Evolutionary conservation across 1,140 invertebrate species (phyloP), one percentile per base, ranked within the genome.

Genomic region (Drosophila lini): DNA sequence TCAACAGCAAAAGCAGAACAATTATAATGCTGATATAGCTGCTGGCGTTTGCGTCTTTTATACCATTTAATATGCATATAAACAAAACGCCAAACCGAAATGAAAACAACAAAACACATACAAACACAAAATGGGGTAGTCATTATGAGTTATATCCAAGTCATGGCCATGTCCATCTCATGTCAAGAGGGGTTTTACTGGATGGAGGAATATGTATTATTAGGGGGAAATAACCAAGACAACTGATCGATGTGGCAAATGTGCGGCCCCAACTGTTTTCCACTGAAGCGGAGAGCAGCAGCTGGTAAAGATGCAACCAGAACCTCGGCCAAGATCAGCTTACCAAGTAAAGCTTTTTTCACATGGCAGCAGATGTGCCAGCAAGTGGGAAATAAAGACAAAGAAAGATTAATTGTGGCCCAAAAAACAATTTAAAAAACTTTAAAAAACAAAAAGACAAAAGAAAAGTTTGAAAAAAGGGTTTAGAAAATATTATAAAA

Each of bases 161-260:
- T 73, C 69, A 73, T 48, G 67, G 69, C 19, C 45, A 45, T 53
- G 65, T 57, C 68, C 68, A 41, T 4, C 22, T 28, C 22, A 47
- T 44, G 16, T 64, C 60, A 3, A 16, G 2, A 0, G 31, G 53
- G 38, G 34, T 13, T 10, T 15, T 22, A 50, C 16, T 10, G 16
- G 28, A 9, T 32, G 58, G 28, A 42, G 48, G 48, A 16, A 8
- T 22, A 28, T 28, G 25, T 40, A 67, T 19, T 55, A 10, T 36
- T 16, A 8, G 53, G 60, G 55, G n/a, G 5, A 28, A n/a, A 55
- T 31, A 15, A 5, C 32, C 62, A 28, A 28, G 53, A 68, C 55
- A 57, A 56, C 74, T 86, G 81, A 86, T 86, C 61, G 81, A 86
- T 86, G 78, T 70, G 48, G 44, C 81, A 81, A 85, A 85, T 85